phyloP scores from a whole-genome alignment of 2,113 vertebrate genomes.

The Crotalus tigris region DNA sequence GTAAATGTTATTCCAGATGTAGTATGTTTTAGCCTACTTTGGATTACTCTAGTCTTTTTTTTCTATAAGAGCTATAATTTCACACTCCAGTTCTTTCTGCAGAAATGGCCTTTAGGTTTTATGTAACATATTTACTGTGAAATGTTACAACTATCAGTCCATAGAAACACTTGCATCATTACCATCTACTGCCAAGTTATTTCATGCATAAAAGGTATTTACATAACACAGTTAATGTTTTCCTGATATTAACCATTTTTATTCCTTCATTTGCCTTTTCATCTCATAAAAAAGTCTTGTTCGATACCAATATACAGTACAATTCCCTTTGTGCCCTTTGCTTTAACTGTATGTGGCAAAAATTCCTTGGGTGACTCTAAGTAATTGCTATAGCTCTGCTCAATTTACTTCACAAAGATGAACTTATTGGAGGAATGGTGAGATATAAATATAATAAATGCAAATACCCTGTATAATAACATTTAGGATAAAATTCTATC shows the following conservation, averaged over 20 bases:
- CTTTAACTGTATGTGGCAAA: not conserved
- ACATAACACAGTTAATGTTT: not conserved
- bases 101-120: constrained; percentile 6
- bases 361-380: not conserved
- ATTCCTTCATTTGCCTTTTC: not conserved
- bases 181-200: not conserved
- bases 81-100: constrained; percentile 34
- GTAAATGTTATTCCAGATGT: not conserved
- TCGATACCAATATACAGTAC: not conserved
- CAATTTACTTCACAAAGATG: not conserved
- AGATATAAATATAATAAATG: not conserved
- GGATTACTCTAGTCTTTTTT: constrained; percentile 27
- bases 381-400: not conserved
- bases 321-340: not conserved
- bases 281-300: not conserved
- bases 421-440: not conserved
- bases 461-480: not conserved
- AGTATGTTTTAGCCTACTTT: not conserved
- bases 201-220: not conserved
- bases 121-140: not conserved
- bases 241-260: not conserved
- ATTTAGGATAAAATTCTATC: not conserved
- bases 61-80: constrained; percentile 41
- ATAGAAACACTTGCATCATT: not conserved
- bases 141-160: not conserved